Evolutionary conservation across 1,140 invertebrate genomes (phyloP), one percentile per base, ranked within the genome.

Genomic region (Drosophila bipectinata): DNA sequence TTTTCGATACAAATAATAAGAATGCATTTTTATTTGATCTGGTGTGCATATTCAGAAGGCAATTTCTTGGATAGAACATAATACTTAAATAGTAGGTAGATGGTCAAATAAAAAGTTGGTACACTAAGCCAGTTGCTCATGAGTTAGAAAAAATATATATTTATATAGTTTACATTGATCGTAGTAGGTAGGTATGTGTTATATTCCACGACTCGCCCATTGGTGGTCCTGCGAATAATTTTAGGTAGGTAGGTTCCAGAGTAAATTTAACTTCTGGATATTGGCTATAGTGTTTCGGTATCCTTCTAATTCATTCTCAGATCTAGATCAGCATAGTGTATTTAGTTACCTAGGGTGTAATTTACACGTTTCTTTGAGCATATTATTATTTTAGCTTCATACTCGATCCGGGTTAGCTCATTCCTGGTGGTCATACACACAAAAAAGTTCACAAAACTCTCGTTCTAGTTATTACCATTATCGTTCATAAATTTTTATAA

Each of bases 401-500:
- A 15, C 45, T 49, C n/a, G 7, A 44, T 58, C n/a, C 64, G 32
- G 63, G 21, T 44, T 44, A 32, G 47, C 63, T 56, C 63, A 69
- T 49, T 57, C 32, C 41, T 69, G 54, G 51, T 69, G 54, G 44
- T 69, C 51, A 47, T 10, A 3, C 44, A 30, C 60, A 21, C 41
- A 53, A 53, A 18, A 52, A 18, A 9, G 30, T 21, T 53, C 51
- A 34, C 30, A 45, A 62, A 54, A 51, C 48, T 37, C 48, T 55
- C 53, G 26, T 51, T 56, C 45, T 21, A 21, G 37, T 44, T 15
- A 39, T 41, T 49, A 34, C 64, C 62, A 49, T 60, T 80, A 67
- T 61, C 64, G 56, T 64, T 82, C 79, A 72, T 84, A 87, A 87
- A 87, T 79, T 79, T 88, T 78, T 85, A 85, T 58, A 85, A 85